These are phyloP conservation scores for Temnothorax curvispinosus DNA, from an alignment of 1,140 invertebrate genomes.

Conservation along the genomic window DNA sequence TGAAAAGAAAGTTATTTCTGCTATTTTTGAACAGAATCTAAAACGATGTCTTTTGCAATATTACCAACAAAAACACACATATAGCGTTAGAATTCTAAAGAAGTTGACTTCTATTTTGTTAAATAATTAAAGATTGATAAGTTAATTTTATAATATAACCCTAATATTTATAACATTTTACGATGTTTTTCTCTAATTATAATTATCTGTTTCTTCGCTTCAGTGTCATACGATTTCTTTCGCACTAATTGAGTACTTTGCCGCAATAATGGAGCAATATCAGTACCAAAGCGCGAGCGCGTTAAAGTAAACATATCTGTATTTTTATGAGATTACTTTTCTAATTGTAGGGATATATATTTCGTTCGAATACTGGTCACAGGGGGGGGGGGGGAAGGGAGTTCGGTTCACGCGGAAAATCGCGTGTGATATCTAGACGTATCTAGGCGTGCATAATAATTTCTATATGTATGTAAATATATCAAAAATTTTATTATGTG, in stretches of 20 bases:
- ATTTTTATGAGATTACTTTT: constrained; percentile 84
- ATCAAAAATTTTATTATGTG: constrained; percentile 59
- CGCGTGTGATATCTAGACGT: constrained; percentile 74
- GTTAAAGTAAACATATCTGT: constrained; percentile 80
- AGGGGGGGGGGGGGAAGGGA: neutral
- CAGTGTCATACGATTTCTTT: neutral
- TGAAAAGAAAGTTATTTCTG: neutral
- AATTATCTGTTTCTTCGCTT: neutral
- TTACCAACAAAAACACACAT: neutral
- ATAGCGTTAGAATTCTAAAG: neutral
- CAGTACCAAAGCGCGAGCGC: constrained; percentile 47
- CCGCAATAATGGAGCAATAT: constrained; percentile 59
- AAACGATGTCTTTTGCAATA: neutral
- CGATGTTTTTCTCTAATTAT: neutral
- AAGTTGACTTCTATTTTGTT: constrained; percentile 4
- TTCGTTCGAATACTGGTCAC: constrained; percentile 67
- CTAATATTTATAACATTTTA: neutral
- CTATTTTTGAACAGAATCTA: neutral
- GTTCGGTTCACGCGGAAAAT: constrained; percentile 71
- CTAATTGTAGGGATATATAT: constrained; percentile 70
- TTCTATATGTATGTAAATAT: constrained; percentile 61
- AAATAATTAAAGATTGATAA: constrained; percentile 15
- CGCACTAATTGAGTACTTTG: constrained; percentile 59
- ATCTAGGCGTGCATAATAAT: constrained; percentile 47
- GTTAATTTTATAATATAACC: neutral